Base-by-base conservation (phyloP, 1,140 invertebrate genomes). In the Formica exsecta region DNA sequence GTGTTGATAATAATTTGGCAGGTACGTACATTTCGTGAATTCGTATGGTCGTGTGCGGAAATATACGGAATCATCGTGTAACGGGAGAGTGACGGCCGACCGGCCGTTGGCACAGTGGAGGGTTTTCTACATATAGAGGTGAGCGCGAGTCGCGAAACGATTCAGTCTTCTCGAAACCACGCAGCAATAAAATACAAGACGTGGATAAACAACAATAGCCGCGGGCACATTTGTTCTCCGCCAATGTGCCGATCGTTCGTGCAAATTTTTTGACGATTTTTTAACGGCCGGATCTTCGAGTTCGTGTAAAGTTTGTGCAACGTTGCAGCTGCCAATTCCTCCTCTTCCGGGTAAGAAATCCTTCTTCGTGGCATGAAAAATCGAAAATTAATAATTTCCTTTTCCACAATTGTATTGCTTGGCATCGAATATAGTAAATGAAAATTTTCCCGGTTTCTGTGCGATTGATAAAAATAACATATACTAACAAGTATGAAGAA, bases 121-220 rank as follows among this genome's bases (percentile, higher is more conserved):
- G 89, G 87, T 77, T 87, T 88, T 92, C 91, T 92, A 92, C 91
- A 93, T 93, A 93, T 93, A 93, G 91, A 91, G 87, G 93, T 86
- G 88, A 87, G 89, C 87, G 70, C 86, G 80, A 75, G 75, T 85
- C 75, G 87, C 77, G 84, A 91, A 81, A 68, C 88, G 89, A 89
- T 89, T 92, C 93, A 93, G 93, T 93, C 90, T 90, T 66, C 81
- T 89, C 61, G 68, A 74, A 89, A 88, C 92, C 89, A 87, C 91
- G 91, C 89, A 85, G 85, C 85, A 85, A 83, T 64, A 79, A 86
- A 64, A 86, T 65, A 73, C 75, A 65, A 48, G 19, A n/a, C 41
- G 22, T 25, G 51, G 2, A 32, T 79, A 79, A 80, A 77, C n/a
- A 68, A 79, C 11, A 48, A 64, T 65, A 65, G 7, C 7, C 32